phyloP scores from a whole-genome alignment of 2,888 invertebrate genomes.

The Tenthredo distinguenda region DNA sequence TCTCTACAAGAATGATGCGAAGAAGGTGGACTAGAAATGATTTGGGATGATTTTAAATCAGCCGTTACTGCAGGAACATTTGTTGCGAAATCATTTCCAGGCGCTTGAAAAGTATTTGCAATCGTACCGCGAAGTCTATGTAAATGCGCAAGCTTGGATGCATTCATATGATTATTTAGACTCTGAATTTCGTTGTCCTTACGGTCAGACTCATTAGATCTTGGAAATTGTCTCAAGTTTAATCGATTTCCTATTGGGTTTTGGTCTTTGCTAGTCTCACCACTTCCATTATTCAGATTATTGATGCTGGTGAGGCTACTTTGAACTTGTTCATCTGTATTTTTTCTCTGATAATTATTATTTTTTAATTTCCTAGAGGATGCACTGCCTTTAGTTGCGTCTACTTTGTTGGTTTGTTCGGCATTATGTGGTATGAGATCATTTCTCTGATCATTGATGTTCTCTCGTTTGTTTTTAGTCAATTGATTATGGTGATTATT shows the following conservation, averaged over 20 bases:
- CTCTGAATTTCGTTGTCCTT: background rate
- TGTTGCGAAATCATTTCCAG: background rate
- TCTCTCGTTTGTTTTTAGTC: background rate
- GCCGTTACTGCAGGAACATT: background rate
- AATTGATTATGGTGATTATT: background rate
- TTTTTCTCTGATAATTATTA: background rate
- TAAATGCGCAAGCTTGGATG: constrained; percentile 10
- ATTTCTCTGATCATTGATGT: background rate
- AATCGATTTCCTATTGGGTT: background rate
- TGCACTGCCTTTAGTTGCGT: background rate
- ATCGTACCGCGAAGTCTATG: constrained; percentile 22
- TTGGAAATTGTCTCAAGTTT: background rate
- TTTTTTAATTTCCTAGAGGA: background rate
- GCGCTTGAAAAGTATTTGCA: background rate
- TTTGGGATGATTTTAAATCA: background rate
- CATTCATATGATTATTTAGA: background rate
- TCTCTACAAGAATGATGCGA: background rate
- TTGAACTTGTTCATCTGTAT: background rate
- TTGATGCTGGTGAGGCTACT: background rate
- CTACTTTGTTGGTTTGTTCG: background rate
- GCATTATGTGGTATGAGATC: background rate
- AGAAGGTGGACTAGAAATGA: background rate
- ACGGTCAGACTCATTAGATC: background rate
- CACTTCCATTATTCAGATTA: background rate
- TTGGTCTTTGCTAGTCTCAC: background rate